phyloP scores from a whole-genome alignment of 2,113 vertebrate species.

The Falco punctatus region DNA sequence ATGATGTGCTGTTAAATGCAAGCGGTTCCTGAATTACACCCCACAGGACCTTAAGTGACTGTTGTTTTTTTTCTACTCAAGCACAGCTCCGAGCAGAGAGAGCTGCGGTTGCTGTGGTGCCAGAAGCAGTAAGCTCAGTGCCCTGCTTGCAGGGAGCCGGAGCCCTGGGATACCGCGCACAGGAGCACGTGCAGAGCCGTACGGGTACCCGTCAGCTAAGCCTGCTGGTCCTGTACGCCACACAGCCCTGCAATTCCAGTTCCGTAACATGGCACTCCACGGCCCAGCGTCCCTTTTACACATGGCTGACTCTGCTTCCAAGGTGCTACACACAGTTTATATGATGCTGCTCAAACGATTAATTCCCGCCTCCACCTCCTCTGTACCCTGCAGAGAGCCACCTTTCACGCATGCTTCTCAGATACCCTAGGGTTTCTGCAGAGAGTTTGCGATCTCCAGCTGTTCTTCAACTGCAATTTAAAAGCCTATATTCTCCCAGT shows the following conservation, averaged over 20 bases:
- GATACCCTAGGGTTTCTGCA: neutral
- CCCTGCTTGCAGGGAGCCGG: neutral
- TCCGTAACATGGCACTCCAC: neutral
- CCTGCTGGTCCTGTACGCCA: neutral
- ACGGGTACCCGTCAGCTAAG: neutral
- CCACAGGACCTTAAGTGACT: neutral
- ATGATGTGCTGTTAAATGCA: neutral
- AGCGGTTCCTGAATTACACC: neutral
- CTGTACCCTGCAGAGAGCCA: neutral
- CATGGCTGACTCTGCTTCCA: accelerated
- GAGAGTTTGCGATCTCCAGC: neutral
- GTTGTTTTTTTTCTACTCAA: neutral
- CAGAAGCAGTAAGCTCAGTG: neutral
- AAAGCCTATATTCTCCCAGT: neutral
- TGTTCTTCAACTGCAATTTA: neutral
- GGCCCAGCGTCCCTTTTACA: neutral
- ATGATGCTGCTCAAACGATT: neutral
- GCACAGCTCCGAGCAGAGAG: neutral
- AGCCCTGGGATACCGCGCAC: neutral
- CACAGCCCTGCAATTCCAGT: neutral
- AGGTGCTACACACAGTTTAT: neutral
- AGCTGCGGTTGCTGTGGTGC: neutral
- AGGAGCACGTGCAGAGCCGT: neutral
- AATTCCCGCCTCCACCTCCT: neutral
- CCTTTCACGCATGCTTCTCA: neutral